Evolutionary conservation across 2,888 invertebrate genomes (phyloP).

Genomic region (Dione juno): DNA sequence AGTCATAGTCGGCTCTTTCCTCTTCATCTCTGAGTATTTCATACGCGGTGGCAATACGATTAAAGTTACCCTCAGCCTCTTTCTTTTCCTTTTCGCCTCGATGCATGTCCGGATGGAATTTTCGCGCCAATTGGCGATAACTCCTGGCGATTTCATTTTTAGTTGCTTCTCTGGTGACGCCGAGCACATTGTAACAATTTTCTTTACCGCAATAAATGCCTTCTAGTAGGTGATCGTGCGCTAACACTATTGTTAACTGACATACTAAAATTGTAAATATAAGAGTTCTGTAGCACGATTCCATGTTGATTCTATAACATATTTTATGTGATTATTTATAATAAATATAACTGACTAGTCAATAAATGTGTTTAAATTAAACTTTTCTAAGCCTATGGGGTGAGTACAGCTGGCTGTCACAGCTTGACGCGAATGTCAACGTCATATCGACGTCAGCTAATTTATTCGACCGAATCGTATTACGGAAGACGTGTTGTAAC

Average conservation of each 20-base stretch:
- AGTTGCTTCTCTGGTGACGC: conserved; percentile 87
- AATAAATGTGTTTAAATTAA: conserved; percentile 21
- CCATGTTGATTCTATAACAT: conserved; percentile 66
- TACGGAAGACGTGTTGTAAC: conserved; percentile 18
- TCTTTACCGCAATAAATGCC: conserved; percentile 94
- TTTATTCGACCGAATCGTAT: conserved; percentile 42
- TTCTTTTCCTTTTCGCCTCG: conserved; percentile 87
- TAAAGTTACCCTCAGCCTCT: conserved; percentile 89
- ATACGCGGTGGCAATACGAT: conserved; percentile 90
- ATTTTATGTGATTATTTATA: conserved; percentile 57
- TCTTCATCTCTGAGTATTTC: conserved; percentile 96
- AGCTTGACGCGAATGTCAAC: conserved; percentile 49
- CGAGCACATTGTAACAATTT: conserved; percentile 94
- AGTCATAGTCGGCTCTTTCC: conserved; percentile 93
- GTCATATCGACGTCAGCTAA: conserved; percentile 60
- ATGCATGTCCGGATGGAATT: conserved; percentile 94
- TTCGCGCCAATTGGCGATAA: conserved; percentile 91
- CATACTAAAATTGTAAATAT: conserved; percentile 61
- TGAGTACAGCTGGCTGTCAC: conserved; percentile 45
- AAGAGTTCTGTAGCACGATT: conserved; percentile 54
- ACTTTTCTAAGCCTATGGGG: neutral
- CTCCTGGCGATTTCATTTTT: conserved; percentile 91
- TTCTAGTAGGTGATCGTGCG: conserved; percentile 85
- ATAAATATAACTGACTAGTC: conserved; percentile 54
- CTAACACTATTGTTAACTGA: conserved; percentile 61